phyloP scores from a whole-genome alignment of 2,888 invertebrate species.

The Epicampocera succincta region DNA sequence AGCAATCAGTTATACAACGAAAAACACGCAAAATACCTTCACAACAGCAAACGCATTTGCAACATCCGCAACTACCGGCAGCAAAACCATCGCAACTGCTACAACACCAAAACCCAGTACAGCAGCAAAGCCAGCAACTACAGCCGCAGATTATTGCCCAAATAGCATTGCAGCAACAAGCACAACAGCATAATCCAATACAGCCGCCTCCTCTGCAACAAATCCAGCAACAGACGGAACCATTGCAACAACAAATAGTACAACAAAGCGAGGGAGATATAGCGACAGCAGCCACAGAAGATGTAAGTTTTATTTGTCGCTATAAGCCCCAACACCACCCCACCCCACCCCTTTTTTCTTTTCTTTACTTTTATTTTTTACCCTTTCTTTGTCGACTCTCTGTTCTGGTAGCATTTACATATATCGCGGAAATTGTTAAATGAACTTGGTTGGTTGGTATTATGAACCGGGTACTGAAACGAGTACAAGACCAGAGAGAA shows the following conservation, averaged over 20 bases:
- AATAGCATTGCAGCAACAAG: conserved; percentile 59
- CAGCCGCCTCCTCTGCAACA: conserved; percentile 54
- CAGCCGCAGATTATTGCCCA: conserved; percentile 63
- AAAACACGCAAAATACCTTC: conserved; percentile 52
- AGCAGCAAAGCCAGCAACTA: conserved; percentile 54
- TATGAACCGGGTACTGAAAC: too few relatives aligned
- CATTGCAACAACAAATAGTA: conserved; percentile 51
- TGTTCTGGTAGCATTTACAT: too few relatives aligned
- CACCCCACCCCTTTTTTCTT: too few relatives aligned
- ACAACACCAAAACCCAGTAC: conserved; percentile 40
- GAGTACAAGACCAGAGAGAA: too few relatives aligned
- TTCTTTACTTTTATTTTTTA: too few relatives aligned
- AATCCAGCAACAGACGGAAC: conserved; percentile 39
- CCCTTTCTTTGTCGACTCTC: too few relatives aligned
- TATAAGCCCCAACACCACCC: background rate
- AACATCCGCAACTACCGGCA: conserved; percentile 58
- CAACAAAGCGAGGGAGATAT: conserved; percentile 63
- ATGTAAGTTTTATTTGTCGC: conserved; percentile 54
- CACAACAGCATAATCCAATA: conserved; percentile 40
- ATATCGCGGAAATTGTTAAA: too few relatives aligned
- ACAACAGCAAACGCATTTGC: conserved; percentile 48
- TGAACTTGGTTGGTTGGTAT: too few relatives aligned
- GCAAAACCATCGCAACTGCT: conserved; percentile 42
- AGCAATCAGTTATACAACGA: conserved; percentile 48
- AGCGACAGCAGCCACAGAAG: conserved; percentile 58